These are phyloP conservation scores for Scalopus aquaticus DNA, from an alignment of 2,113 vertebrate genomes.

Conservation along the genomic window DNA sequence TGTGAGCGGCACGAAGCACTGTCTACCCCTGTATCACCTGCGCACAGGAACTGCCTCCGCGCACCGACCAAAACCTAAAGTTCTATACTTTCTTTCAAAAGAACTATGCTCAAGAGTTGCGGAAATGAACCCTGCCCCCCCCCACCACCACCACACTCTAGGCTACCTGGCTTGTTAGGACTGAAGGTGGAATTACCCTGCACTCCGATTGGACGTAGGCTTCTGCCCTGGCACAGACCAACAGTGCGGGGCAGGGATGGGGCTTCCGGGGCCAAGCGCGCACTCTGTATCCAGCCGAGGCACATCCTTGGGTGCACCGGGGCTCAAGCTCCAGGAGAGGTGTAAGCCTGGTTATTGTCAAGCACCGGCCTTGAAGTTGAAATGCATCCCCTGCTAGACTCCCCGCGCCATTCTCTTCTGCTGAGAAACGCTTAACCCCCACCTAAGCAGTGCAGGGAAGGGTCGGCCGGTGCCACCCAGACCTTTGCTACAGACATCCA, in stretches of 20 bases:
- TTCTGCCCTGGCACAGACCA: accelerated
- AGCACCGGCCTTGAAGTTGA: background rate
- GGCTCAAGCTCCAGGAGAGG: background rate
- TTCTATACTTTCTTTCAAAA: background rate
- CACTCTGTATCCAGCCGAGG: background rate
- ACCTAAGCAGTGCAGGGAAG: accelerated
- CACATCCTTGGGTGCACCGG: background rate
- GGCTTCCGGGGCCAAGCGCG: accelerated
- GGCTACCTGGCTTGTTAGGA: background rate
- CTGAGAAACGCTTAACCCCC: background rate
- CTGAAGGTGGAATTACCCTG: background rate
- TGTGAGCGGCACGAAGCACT: background rate
- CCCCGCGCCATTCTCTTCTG: background rate
- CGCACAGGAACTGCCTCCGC: background rate
- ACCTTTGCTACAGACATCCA: accelerated
- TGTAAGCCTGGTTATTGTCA: background rate
- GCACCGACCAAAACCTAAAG: background rate
- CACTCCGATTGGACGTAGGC: accelerated
- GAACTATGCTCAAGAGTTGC: background rate
- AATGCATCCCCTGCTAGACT: background rate
- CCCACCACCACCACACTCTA: background rate
- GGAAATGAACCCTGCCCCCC: accelerated
- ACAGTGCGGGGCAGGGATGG: accelerated
- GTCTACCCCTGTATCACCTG: background rate
- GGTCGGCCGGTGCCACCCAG: background rate